Conservation (phyloP, 2,888 invertebrate genomes). For the Euplexia lucipara region DNA sequence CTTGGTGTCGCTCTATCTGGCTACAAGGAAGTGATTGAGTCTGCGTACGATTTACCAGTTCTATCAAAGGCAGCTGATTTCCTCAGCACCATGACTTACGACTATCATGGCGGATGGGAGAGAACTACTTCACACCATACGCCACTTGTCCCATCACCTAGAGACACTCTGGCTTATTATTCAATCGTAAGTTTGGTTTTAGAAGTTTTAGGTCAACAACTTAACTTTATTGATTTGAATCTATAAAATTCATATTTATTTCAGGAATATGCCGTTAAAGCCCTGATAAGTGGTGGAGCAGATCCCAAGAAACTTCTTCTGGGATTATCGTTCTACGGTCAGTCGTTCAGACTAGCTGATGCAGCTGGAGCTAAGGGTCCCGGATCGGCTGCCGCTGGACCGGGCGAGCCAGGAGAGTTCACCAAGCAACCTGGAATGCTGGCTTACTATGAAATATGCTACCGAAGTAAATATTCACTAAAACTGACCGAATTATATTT, state of each 20-base stretch:
- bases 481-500: too few relatives aligned
- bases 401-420: conserved; percentile 95
- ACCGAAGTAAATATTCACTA: conserved; percentile 83
- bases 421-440: conserved; percentile 97
- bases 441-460: conserved; percentile 96
- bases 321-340: conserved; percentile 97
- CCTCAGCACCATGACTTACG: conserved; percentile 96
- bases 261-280: conserved; percentile 95
- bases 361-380: conserved; percentile 81
- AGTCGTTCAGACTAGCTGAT: conserved; percentile 93
- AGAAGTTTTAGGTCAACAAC: neutral
- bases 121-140: conserved; percentile 95
- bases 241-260: conserved; percentile 47
- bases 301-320: conserved; percentile 94
- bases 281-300: conserved; percentile 94
- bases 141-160: conserved; percentile 92
- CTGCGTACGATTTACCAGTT: conserved; percentile 95
- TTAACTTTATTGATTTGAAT: neutral
- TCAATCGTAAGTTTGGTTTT: conserved; percentile 92
- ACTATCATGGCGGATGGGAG: conserved; percentile 98
- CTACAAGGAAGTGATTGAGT: conserved; percentile 97
- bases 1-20: conserved; percentile 96
- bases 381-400: conserved; percentile 93
- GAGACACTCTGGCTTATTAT: conserved; percentile 94
- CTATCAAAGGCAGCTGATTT: conserved; percentile 94